Base-by-base conservation (phyloP, 2,888 invertebrate species). In the Oxyteleia sp. region DNA sequence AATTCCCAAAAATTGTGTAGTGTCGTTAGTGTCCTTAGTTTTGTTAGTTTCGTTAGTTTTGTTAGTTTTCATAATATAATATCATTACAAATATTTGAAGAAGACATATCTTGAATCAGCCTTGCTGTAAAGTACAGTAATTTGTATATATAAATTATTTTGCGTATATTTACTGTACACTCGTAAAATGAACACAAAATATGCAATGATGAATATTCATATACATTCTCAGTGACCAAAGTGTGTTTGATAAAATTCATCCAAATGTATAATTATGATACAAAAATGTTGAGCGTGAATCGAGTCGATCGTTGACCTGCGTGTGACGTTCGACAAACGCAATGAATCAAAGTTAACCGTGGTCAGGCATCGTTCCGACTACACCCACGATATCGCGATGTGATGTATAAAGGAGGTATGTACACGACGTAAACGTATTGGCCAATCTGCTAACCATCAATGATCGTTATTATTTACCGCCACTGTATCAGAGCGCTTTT, bases 311-410 rank as follows among this genome's bases (percentile, higher is more conserved):
- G 86, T 89, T 90, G 91, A 91, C 90, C 91, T 87, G 86, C 87
- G 87, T 53, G 74, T 74, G 76, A 86, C 86, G 85, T 71, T 85
- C 82, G 71, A 91, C 89, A 90, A 91, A 90, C 90, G 89, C 89
- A 89, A 88, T 90, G 91, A 92, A 91, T 92, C 91, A 90, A 92
- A 90, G 91, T 92, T 92, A 91, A 91, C 92, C 88, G 88, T 92
- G 91, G 92, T 92, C 92, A 92, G 91, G 91, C 89, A 91, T 90
- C 87, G 87, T 88, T 87, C 87, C 83, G 85, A 87, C 87, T 87
- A 88, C 89, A 92, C 91, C 92, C 91, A 91, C 91, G 90, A 89
- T 79, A 82, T 71, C 84, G 51, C 66, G 85, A 69, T 57, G 64
- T 72, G 72, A 59, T 63, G 64, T 66, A 68, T 78, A 78, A 71